Conservation (phyloP, 2,797 vertebrate species). For the Loris lydekkerianus region DNA sequence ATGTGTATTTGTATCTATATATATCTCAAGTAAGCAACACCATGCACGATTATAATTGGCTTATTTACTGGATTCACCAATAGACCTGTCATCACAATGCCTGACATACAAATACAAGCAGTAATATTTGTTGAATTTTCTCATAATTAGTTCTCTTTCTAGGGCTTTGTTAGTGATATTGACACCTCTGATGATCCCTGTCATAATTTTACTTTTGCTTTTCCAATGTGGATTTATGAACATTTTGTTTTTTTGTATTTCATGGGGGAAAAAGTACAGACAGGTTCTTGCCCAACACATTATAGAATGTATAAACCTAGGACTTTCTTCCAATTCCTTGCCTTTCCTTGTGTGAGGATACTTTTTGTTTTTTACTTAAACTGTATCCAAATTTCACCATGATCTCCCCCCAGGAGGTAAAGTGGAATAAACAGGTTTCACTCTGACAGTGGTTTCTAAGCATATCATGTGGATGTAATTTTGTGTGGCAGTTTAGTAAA, state of each 20-base stretch:
- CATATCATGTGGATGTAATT: not conserved
- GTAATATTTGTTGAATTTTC: not conserved
- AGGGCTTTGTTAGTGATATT: not conserved
- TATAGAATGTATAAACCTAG: not conserved
- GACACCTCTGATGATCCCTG: not conserved
- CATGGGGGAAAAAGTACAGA: not conserved
- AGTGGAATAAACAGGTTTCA: not conserved
- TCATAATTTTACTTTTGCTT: not conserved
- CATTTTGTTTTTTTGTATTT: not conserved
- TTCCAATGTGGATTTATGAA: not conserved
- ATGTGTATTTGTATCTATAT: too few species aligned
- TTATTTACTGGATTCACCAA: not conserved
- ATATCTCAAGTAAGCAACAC: not conserved
- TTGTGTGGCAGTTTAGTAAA: not conserved
- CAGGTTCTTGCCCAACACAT: not conserved
- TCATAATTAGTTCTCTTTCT: not conserved
- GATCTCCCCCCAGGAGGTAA: not conserved
- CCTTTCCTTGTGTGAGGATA: fast-evolving
- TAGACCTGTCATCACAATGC: not conserved
- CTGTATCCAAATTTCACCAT: not conserved
- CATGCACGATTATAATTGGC: not conserved
- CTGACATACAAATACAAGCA: not conserved
- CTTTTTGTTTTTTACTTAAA: not conserved
- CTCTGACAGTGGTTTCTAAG: not conserved
- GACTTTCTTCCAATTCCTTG: not conserved